Conservation (phyloP, 2,113 vertebrate species). For the Conger conger region DNA sequence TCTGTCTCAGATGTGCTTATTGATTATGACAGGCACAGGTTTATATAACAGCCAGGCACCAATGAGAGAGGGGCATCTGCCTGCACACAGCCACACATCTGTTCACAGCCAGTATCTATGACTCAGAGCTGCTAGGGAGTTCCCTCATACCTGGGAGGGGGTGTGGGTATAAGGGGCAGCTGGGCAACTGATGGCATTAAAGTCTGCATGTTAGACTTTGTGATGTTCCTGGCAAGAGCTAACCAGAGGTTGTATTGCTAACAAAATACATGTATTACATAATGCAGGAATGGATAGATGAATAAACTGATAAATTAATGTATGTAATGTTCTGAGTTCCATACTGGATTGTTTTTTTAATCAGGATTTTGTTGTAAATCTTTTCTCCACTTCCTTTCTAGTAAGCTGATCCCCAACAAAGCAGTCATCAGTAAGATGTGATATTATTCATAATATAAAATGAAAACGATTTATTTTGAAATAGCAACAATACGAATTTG, state of each 20-base stretch:
- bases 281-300: not conserved
- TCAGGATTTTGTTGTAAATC: not conserved
- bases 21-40: not conserved
- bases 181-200: not conserved
- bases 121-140: not conserved
- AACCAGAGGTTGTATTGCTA: not conserved
- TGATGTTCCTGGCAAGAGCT: not conserved
- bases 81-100: not conserved
- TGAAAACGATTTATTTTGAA: not conserved
- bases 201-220: not conserved
- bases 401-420: not conserved
- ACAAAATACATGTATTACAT: not conserved
- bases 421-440: not conserved
- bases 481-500: not conserved
- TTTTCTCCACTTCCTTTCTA: not conserved
- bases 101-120: not conserved
- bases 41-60: slow-evolving; percentile 5
- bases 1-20: not conserved
- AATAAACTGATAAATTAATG: not conserved
- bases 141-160: not conserved
- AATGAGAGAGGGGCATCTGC: not conserved
- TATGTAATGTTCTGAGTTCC: no score
- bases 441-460: no score
- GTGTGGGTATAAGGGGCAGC: no score
- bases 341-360: not conserved